Evolutionary conservation across 2,888 invertebrate genomes (phyloP), one percentile per base, ranked within the genome.

Genomic region (Drosophila picticornis): DNA sequence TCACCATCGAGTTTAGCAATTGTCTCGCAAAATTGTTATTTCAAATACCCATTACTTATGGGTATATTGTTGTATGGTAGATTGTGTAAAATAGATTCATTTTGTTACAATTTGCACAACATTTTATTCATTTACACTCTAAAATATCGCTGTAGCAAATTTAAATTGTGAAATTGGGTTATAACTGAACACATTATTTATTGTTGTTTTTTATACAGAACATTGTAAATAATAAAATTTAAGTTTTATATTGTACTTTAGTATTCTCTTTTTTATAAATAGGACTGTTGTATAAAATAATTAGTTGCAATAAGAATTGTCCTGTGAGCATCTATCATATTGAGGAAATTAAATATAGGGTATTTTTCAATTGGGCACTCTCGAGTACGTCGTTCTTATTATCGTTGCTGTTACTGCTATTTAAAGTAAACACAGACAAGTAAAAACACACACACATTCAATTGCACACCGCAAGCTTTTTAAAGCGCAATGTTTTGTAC

Each of bases 1-100:
- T 80, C 80, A 83, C 61, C 67, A 60, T 59, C 46, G 22, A 36
- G 31, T 65, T 60, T 29, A 61, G 68, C 66, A 66, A 51, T 71
- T 71, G 58, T 64, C 57, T 64, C 16, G 25, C 53, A 61, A 60
- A 77, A 67, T 72, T 77, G 60, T 56, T 64, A 66, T 81, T 16
- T 16, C n/a, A 5, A 38, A 36, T 56, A 38, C 19, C 27, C 38
- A 56, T 29, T 38, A 19, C 19, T 9, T 2, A 38, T n/a, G 2
- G 19, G 27, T 40, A 13, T 6, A 55, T 27, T 22, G 13, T 9
- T 32, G 32, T 34, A 34, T 34, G 32, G 13, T 13, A 22, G 11
- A 16, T 25, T 19, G 53, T 25, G 19, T 36, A 11, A 5, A 22
- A 46, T 25, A 16, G 16, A 16, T 25, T 46, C 1, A 25, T 16